A percentile compares a stretch with the other conserved stretches of the same genome.
Evolutionary conservation across 2,888 invertebrate species (phyloP).

Genomic region (Parapristionchus giblindavisi): DNA sequence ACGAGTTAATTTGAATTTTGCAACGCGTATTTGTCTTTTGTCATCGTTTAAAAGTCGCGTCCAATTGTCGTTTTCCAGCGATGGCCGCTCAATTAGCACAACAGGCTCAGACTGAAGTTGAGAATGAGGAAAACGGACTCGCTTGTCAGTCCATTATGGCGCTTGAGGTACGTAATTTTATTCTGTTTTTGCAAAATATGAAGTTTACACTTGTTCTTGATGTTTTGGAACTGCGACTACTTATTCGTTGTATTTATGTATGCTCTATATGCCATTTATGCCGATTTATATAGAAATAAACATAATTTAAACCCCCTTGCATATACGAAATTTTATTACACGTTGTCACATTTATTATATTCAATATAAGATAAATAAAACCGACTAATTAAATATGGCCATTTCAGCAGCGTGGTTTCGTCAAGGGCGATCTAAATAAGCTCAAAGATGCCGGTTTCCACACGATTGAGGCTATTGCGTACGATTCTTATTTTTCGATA

Average conservation of each 20-base stretch:
- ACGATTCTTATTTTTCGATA: neutral
- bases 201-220: too few relatives aligned
- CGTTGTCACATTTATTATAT: neutral
- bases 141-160: conserved; percentile 33
- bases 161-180: conserved; percentile 22
- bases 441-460: conserved; percentile 90
- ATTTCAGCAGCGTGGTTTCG: conserved; percentile 58
- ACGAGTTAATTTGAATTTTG: neutral
- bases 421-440: conserved; percentile 83
- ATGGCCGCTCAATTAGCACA: conserved; percentile 32
- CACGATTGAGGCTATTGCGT: conserved; percentile 94
- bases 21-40: neutral
- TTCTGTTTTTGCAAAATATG: too few relatives aligned
- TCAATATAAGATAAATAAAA: neutral
- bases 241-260: too few relatives aligned
- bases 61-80: neutral
- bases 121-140: conserved; percentile 35
- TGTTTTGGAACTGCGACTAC: too few relatives aligned
- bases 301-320: neutral
- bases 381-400: neutral
- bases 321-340: neutral
- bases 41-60: neutral
- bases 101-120: conserved; percentile 3
- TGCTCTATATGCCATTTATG: neutral
- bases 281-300: neutral